phyloP scores from a whole-genome alignment of 2,113 vertebrate genomes.

The human (Homo sapiens) region GRCh38 chr2:149918501-149919000 shows the following conservation, averaged over 20 bases:
- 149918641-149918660: not conserved
- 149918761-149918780: not conserved
- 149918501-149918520: not conserved
- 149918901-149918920: not conserved
- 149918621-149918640: not conserved
- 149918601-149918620: not conserved
- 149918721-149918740: not conserved
- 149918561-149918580: not conserved
- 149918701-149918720: not conserved
- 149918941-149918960: not conserved
- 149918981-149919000: not conserved
- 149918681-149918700: not conserved
- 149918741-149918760: not conserved
- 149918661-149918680: not conserved
- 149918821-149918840: not conserved
- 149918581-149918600: not conserved
- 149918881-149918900: not conserved
- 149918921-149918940: not conserved
- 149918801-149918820: not conserved
- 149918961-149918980: not conserved
- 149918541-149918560: not conserved
- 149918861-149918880: not conserved
- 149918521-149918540: not conserved
- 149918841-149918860: not conserved
- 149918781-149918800: not conserved